phyloP scores from a whole-genome alignment of 2,797 vertebrate species.

The Takifugu rubripes region DNA sequence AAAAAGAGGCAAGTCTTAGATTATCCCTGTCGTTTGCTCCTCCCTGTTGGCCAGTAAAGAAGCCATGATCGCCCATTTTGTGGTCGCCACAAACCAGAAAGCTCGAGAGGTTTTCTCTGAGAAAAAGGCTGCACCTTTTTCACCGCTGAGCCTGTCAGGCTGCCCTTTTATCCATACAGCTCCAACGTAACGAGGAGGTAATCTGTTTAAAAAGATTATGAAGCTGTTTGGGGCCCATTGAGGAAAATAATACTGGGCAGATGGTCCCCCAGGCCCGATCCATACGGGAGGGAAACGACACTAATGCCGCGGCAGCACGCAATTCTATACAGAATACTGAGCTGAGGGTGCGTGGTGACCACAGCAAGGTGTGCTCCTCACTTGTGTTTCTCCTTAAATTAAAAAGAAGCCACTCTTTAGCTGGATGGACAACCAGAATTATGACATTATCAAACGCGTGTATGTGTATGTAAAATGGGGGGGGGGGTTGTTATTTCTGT shows the following conservation, averaged over 20 bases:
- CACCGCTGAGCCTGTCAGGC: slow-evolving; percentile 13
- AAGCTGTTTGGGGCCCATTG: slow-evolving; percentile 61
- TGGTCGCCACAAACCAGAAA: slow-evolving; percentile 23
- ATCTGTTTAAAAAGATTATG: slow-evolving; percentile 72
- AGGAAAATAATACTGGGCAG: slow-evolving; percentile 69
- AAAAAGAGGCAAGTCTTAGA: slow-evolving; percentile 19
- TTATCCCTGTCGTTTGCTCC: slow-evolving; percentile 25
- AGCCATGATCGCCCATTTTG: slow-evolving; percentile 16
- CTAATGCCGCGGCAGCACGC: slow-evolving; percentile 63
- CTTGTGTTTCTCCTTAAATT: slow-evolving; percentile 11
- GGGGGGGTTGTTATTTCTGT: no score
- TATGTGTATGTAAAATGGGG: no score
- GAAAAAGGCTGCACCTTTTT: slow-evolving; percentile 32
- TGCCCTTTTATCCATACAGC: slow-evolving; percentile 17
- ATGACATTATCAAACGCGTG: no score
- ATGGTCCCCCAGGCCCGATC: slow-evolving; percentile 64
- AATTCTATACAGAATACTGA: slow-evolving; percentile 42
- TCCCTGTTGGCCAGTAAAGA: slow-evolving; percentile 14
- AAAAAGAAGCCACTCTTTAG: no score
- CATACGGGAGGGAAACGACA: slow-evolving; percentile 56
- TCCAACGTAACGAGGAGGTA: slow-evolving; percentile 44
- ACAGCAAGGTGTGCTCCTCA: slow-evolving; percentile 19
- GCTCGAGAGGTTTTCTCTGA: slow-evolving; percentile 30
- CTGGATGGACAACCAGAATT: no score
- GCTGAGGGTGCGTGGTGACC: background rate